These are phyloP conservation scores for Gordius sp. DNA, from an alignment of 2,888 invertebrate genomes.

Conservation along the genomic window DNA sequence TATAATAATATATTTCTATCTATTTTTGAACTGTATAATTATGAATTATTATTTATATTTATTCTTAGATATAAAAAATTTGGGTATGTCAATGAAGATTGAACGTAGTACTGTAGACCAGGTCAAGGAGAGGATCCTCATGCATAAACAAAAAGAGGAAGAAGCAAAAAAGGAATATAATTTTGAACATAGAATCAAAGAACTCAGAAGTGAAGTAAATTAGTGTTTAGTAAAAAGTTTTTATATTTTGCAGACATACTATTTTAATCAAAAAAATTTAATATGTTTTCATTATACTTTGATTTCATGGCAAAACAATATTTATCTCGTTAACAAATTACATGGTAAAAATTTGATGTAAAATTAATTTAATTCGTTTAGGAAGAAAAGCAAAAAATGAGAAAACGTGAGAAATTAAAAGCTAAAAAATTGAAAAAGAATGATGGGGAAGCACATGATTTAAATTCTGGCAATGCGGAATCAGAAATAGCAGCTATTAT, in stretches of 20 bases:
- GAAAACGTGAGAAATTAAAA: not conserved
- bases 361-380: not conserved
- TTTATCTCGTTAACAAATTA: too few species aligned
- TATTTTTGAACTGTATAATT: too few species aligned
- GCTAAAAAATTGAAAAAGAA: not conserved
- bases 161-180: constrained; percentile 29
- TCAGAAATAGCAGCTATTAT: constrained; percentile 1
- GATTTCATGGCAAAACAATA: not conserved
- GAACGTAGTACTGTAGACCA: constrained; percentile 27
- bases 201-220: constrained; percentile 22
- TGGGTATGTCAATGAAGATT: constrained; percentile 30
- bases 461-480: not conserved
- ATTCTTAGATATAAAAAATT: constrained; percentile 23
- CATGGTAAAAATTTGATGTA: too few species aligned
- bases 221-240: too few species aligned
- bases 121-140: constrained; percentile 27
- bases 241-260: not conserved
- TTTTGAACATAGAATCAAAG: constrained; percentile 29
- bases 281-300: not conserved
- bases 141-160: constrained; percentile 28
- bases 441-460: not conserved
- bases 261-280: not conserved
- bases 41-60: not conserved
- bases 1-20: too few species aligned
- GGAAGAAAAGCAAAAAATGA: not conserved